Evolutionary conservation across 2,797 vertebrate species (phyloP).

Genomic region (Cygnus olor): DNA sequence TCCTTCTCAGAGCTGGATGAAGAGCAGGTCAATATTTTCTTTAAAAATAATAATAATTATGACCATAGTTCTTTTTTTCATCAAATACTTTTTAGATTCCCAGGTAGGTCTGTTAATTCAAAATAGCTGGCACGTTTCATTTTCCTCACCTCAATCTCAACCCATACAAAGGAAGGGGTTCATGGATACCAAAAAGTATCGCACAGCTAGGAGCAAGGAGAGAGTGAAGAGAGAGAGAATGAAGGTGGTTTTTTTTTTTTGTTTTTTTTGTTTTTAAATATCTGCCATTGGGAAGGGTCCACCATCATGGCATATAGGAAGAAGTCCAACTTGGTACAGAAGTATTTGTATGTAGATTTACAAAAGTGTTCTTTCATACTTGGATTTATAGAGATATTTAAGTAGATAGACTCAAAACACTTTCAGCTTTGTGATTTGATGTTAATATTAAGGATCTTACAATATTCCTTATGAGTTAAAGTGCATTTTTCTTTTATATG

Average conservation of each 20-base stretch:
- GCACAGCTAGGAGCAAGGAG: background rate
- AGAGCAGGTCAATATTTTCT: background rate
- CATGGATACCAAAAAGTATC: background rate
- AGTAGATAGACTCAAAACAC: background rate
- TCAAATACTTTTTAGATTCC: background rate
- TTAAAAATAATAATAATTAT: background rate
- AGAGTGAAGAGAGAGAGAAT: background rate
- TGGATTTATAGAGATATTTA: background rate
- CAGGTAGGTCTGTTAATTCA: background rate
- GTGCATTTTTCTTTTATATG: slow-evolving; percentile 33
- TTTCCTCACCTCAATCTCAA: background rate
- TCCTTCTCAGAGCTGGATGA: background rate
- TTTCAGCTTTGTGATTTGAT: background rate
- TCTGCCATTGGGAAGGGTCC: background rate
- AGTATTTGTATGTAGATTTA: background rate
- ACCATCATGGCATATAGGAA: background rate
- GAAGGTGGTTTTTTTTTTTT: background rate
- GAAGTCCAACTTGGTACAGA: background rate
- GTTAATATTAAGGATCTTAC: background rate
- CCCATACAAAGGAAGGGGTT: background rate
- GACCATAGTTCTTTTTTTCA: background rate
- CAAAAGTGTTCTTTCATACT: background rate
- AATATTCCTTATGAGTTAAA: slow-evolving; percentile 23
- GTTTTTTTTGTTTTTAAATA: background rate
- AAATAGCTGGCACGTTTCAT: background rate